A percentile compares a stretch with the other conserved stretches of the same genome.
phyloP scores from a whole-genome alignment of 1,140 invertebrate genomes.

The Diachasmimorpha longicaudata region DNA sequence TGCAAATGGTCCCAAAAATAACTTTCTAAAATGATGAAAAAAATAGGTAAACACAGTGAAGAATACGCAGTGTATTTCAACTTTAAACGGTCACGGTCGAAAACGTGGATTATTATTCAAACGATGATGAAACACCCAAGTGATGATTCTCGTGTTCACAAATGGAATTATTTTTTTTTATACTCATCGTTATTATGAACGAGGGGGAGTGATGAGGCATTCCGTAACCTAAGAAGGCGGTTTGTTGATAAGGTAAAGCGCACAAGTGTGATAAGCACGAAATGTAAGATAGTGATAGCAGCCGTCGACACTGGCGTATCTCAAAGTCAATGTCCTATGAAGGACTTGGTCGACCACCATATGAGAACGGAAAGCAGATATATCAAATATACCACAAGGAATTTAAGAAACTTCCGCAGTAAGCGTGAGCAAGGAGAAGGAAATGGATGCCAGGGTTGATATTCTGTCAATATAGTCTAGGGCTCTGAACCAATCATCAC shows the following conservation, averaged over 20 bases:
- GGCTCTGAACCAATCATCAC: too few relatives aligned
- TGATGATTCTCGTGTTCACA: not conserved
- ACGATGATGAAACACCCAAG: not conserved
- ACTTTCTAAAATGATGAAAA: not conserved
- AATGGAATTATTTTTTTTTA: not conserved
- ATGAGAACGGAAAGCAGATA: slow-evolving; percentile 37
- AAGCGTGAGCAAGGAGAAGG: not conserved
- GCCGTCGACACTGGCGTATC: slow-evolving; percentile 51
- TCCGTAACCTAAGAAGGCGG: slow-evolving; percentile 22
- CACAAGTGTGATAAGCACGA: slow-evolving; percentile 27
- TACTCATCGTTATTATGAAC: not conserved
- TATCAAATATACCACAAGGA: slow-evolving; percentile 1
- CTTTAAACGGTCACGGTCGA: not conserved
- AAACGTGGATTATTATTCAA: not conserved
- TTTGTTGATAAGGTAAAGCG: slow-evolving; percentile 23
- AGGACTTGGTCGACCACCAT: slow-evolving; percentile 45
- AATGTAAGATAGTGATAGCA: slow-evolving; percentile 28
- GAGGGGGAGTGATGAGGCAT: not conserved
- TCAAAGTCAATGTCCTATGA: slow-evolving; percentile 65
- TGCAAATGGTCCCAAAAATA: not conserved
- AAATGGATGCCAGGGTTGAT: too few relatives aligned
- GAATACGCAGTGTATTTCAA: not conserved
- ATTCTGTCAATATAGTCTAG: too few relatives aligned
- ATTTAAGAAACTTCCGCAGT: not conserved
- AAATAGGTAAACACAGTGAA: not conserved